Conservation (phyloP, 2,797 vertebrate species). For the Pseudocheirus occidentalis region DNA sequence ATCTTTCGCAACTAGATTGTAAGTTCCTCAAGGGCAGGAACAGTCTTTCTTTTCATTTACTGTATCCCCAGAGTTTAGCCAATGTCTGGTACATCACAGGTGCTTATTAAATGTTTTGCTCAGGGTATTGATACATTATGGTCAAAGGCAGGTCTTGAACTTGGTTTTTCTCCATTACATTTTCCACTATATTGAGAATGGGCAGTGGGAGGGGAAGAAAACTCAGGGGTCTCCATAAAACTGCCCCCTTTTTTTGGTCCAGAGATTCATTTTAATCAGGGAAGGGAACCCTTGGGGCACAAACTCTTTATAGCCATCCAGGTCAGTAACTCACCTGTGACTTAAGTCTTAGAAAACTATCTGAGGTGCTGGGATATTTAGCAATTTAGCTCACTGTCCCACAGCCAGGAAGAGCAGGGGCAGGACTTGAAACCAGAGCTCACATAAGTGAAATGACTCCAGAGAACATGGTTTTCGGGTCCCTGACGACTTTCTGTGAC, state of each 20-base stretch:
- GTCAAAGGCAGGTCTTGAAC: not conserved
- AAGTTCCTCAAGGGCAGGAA: not conserved
- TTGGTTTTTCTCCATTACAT: not conserved
- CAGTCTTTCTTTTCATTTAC: not conserved
- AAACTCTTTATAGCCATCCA: not conserved
- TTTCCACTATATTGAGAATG: not conserved
- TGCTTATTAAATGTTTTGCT: not conserved
- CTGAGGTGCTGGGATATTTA: not conserved
- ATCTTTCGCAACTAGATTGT: not conserved
- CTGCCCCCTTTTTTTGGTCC: not conserved
- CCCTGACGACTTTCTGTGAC: not conserved
- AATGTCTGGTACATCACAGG: not conserved
- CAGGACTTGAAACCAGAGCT: not conserved
- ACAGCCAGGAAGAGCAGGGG: not conserved
- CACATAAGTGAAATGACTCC: not conserved
- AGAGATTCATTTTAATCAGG: not conserved
- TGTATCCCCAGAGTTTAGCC: not conserved
- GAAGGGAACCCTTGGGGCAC: not conserved
- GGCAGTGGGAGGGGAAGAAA: not conserved
- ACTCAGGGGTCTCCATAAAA: not conserved
- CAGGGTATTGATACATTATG: not conserved
- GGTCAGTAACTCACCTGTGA: not conserved
- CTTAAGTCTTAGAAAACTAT: not conserved
- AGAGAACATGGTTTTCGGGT: not conserved
- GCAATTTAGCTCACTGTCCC: not conserved